Evolutionary conservation across 2,888 invertebrate genomes (phyloP).

Genomic region (Nemotelus pantherinus): DNA sequence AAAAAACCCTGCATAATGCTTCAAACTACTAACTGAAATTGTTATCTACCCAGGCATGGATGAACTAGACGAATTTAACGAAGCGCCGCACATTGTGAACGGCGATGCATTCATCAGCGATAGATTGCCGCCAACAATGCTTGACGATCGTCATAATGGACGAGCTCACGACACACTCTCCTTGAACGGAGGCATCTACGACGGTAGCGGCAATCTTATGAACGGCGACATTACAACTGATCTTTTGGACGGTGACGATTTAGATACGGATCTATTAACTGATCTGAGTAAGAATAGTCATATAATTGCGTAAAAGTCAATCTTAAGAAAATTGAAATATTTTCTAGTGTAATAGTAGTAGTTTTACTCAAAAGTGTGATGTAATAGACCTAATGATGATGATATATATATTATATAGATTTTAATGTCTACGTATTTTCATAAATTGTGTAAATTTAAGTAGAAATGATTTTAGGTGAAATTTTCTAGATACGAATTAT

Average conservation of each 20-base stretch:
- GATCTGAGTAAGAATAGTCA: conserved; percentile 65
- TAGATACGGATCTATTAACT: conserved; percentile 62
- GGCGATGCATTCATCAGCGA: conserved; percentile 56
- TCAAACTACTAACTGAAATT: no score
- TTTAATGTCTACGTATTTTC: conserved; percentile 37
- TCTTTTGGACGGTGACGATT: conserved; percentile 62
- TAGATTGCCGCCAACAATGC: conserved; percentile 31
- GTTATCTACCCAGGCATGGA: conserved; percentile 69
- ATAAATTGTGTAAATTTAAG: conserved; percentile 34
- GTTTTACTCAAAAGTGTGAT: conserved; percentile 44
- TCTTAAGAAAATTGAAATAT: conserved; percentile 31
- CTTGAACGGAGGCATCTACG: conserved; percentile 54
- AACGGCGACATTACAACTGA: conserved; percentile 62
- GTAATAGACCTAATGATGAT: conserved; percentile 21
- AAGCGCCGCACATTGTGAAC: conserved; percentile 85
- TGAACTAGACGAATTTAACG: conserved; percentile 90
- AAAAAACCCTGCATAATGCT: no score
- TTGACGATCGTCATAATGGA: conserved; percentile 50
- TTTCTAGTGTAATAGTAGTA: conserved; percentile 25
- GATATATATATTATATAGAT: conserved; percentile 24
- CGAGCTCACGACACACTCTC: conserved; percentile 60
- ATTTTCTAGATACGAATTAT: conserved; percentile 19
- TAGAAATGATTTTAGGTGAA: conserved; percentile 23
- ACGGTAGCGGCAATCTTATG: conserved; percentile 53
- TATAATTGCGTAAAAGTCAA: conserved; percentile 61